phyloP scores from a whole-genome alignment of 2,113 vertebrate species.

The Anthoscopus minutus region DNA sequence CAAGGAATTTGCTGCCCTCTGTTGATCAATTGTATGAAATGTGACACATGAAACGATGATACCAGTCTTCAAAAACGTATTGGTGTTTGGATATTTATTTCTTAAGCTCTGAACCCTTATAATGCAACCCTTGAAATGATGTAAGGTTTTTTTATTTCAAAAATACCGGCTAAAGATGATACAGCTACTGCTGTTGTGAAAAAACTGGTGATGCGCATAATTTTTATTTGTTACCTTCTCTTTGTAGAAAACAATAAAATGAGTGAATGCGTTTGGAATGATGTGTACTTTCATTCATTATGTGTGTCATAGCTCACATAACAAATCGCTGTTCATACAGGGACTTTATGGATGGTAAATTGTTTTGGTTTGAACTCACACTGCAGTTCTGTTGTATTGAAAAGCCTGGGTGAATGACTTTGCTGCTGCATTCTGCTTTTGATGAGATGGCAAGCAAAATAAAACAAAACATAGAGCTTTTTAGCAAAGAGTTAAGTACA shows the following conservation, averaged over 20 bases:
- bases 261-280: background rate
- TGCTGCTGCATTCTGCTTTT: background rate
- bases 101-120: background rate
- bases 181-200: background rate
- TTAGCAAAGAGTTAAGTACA: background rate
- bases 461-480: background rate
- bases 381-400: background rate
- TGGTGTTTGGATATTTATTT: background rate
- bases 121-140: accelerated
- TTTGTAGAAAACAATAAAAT: background rate
- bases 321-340: accelerated
- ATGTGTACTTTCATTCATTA: background rate
- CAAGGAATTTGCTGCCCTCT: slow-evolving; percentile 57
- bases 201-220: background rate
- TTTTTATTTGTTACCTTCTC: background rate
- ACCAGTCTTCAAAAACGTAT: accelerated
- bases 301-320: background rate
- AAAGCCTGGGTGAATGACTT: background rate
- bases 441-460: background rate
- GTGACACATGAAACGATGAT: background rate
- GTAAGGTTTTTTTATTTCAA: background rate
- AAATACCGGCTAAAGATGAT: background rate
- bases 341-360: background rate
- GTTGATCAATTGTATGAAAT: background rate
- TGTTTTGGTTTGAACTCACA: background rate